A percentile compares a stretch with the other conserved stretches of the same genome.
Evolutionary conservation across 2,113 vertebrate genomes (phyloP).

Genomic region (Osmerus eperlanus): DNA sequence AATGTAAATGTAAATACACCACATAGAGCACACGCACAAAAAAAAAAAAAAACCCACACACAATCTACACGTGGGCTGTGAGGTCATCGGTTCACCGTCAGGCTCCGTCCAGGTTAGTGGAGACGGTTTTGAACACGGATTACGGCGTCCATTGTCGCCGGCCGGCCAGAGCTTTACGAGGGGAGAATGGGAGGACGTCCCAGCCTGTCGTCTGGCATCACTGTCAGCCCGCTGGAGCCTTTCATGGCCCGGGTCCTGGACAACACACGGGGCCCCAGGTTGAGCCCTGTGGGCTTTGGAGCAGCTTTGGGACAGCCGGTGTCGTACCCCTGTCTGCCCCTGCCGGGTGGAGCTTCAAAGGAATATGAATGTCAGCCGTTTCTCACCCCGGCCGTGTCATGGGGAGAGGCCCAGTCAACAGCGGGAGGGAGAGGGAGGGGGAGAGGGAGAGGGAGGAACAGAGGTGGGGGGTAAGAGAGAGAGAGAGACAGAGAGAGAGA

Average conservation of each 20-base stretch:
- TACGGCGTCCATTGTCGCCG: constrained; percentile 73
- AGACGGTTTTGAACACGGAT: constrained; percentile 83
- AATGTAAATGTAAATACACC: too few relatives aligned
- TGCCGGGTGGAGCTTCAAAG: constrained; percentile 65
- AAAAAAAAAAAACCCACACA: neutral
- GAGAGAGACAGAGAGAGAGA: too few relatives aligned
- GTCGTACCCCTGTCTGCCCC: constrained; percentile 59
- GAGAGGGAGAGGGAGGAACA: neutral
- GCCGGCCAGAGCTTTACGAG: constrained; percentile 74
- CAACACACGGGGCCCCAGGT: constrained; percentile 65
- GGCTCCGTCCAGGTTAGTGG: constrained; percentile 70
- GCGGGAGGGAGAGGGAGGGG: constrained; percentile 14
- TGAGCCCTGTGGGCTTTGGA: constrained; percentile 62
- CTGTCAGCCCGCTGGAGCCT: constrained; percentile 75
- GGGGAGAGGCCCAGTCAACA: constrained; percentile 50
- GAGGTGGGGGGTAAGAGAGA: neutral
- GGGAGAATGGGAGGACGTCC: constrained; percentile 79
- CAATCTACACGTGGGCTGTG: constrained; percentile 36
- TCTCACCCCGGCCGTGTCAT: constrained; percentile 52
- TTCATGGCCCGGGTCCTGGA: constrained; percentile 68
- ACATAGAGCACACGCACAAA: neutral
- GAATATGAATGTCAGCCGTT: constrained; percentile 72
- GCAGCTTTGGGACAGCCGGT: constrained; percentile 53
- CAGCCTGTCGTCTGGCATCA: constrained; percentile 82
- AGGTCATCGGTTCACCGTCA: constrained; percentile 67